Conservation (phyloP, 2,113 vertebrate species). For the Mormoops blainvillei region DNA sequence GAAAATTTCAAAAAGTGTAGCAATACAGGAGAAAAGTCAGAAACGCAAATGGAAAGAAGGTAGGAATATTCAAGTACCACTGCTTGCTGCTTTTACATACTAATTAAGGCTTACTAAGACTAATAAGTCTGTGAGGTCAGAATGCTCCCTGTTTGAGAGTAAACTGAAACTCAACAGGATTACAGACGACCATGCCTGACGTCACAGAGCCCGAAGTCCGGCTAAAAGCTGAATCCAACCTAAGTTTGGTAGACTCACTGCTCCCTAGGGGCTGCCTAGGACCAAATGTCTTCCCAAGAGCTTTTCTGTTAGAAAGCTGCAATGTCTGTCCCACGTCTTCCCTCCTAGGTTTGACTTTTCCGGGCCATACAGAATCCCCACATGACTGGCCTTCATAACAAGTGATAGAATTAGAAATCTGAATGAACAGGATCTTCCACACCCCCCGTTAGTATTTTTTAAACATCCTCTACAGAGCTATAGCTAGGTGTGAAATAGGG, state of each 20-base stretch:
- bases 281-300: background rate
- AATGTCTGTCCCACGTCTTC: too few relatives aligned
- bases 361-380: background rate
- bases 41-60: background rate
- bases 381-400: background rate
- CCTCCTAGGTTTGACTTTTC: background rate
- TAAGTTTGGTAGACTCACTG: background rate
- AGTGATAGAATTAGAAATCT: background rate
- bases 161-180: conserved; percentile 20
- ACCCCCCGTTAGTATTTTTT: background rate
- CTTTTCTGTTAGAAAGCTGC: background rate
- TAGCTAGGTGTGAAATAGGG: background rate
- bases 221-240: background rate
- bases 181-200: background rate
- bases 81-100: conserved; percentile 21
- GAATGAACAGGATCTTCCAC: background rate
- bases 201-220: background rate
- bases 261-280: background rate
- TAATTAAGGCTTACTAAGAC: too few relatives aligned
- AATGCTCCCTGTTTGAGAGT: conserved; percentile 48
- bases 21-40: background rate
- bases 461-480: background rate
- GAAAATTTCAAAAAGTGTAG: background rate
- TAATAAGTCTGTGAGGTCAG: conserved; percentile 17
- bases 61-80: background rate